Percentiles rank a stretch among this genome's conserved stretches.
Conservation (phyloP, 2,888 invertebrate genomes). For the Polia nebulosa region DNA sequence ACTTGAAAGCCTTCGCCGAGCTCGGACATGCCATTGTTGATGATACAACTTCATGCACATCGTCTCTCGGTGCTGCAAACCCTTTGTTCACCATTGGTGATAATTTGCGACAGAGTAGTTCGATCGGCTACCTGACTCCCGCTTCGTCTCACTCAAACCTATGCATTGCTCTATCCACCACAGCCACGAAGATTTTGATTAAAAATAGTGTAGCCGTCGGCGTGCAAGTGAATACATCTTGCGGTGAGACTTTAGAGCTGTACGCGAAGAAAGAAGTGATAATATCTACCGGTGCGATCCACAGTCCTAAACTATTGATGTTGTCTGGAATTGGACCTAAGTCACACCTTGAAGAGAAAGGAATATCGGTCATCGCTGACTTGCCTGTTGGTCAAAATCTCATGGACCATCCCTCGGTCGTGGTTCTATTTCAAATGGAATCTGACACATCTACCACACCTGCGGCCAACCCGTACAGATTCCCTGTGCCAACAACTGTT, state of each 20-base stretch:
- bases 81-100: conserved; percentile 41
- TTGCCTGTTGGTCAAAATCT: conserved; percentile 61
- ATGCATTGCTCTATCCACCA: conserved; percentile 33
- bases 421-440: conserved; percentile 25
- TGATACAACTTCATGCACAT: conserved; percentile 42
- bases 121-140: conserved; percentile 26
- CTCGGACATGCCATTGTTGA: conserved; percentile 33
- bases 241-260: conserved; percentile 51
- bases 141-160: conserved; percentile 26
- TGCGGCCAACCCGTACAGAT: conserved; percentile 13
- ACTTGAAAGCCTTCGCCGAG: conserved; percentile 23
- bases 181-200: conserved; percentile 54
- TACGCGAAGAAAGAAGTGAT: conserved; percentile 71
- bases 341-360: conserved; percentile 60
- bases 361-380: conserved; percentile 64
- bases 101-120: conserved; percentile 43
- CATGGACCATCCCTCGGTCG: conserved; percentile 48
- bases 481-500: conserved; percentile 60
- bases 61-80: conserved; percentile 19
- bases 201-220: conserved; percentile 68
- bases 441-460: neutral
- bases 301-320: conserved; percentile 72
- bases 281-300: conserved; percentile 73
- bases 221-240: conserved; percentile 58
- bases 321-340: conserved; percentile 75